Evolutionary conservation across 2,888 invertebrate genomes (phyloP).

Genomic region (Taenaris catops): DNA sequence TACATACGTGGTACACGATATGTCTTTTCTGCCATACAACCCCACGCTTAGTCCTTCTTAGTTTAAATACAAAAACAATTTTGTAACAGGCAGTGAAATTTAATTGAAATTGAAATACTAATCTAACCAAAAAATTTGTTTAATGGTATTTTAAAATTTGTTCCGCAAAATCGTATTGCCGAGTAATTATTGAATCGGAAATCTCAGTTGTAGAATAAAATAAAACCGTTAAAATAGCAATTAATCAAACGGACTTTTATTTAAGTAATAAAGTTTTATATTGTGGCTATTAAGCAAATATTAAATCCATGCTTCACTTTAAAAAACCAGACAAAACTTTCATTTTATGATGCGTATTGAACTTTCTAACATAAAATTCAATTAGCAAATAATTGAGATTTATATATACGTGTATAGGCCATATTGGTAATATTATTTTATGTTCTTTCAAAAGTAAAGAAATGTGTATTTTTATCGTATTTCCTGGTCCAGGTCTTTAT

Average conservation of each 20-base stretch:
- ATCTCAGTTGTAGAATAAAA: slow-evolving; percentile 4
- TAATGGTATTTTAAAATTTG: slow-evolving; percentile 12
- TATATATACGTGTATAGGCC: background rate
- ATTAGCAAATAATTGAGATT: slow-evolving; percentile 9
- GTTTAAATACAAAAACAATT: too few relatives aligned
- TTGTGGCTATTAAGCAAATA: slow-evolving; percentile 15
- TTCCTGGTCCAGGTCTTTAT: slow-evolving; percentile 3
- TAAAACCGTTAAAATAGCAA: slow-evolving; percentile 16
- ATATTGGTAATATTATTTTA: background rate
- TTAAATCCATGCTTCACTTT: slow-evolving; percentile 16
- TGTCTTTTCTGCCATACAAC: too few relatives aligned
- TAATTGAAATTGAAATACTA: too few relatives aligned
- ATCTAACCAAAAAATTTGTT: too few relatives aligned
- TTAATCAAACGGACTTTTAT: slow-evolving; percentile 24
- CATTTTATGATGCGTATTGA: slow-evolving; percentile 5
- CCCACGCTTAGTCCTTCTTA: too few relatives aligned
- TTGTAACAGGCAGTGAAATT: background rate
- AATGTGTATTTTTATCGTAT: background rate
- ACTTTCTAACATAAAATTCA: slow-evolving; percentile 13
- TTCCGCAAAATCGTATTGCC: slow-evolving; percentile 7
- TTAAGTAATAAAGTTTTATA: slow-evolving; percentile 18
- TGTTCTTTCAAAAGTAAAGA: background rate
- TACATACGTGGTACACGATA: too few relatives aligned
- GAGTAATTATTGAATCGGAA: slow-evolving; percentile 12
- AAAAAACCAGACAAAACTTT: slow-evolving; percentile 9